A percentile compares a stretch with the other conserved stretches of the same genome.
Evolutionary conservation across 2,888 invertebrate genomes (phyloP).

Genomic region (Zygogramma bicolorata): DNA sequence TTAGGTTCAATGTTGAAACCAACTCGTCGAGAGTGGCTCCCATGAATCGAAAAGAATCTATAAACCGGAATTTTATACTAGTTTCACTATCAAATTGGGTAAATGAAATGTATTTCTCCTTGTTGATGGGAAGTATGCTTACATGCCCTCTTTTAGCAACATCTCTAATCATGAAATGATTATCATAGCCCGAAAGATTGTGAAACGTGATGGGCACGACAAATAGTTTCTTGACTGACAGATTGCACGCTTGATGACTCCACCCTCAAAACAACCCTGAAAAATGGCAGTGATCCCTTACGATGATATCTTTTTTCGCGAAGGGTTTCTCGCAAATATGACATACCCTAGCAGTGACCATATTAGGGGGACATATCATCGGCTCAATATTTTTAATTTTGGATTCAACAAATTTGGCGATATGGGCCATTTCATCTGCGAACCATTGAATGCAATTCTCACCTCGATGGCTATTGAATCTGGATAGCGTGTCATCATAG

Average conservation of each 20-base stretch:
- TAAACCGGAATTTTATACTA: slow-evolving; percentile 28
- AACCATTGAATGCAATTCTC: slow-evolving; percentile 48
- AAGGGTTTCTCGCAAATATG: slow-evolving; percentile 24
- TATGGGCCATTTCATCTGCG: slow-evolving; percentile 34
- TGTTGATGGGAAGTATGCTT: slow-evolving; percentile 53
- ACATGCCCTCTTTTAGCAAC: slow-evolving; percentile 43
- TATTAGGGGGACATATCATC: background rate
- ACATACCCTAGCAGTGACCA: background rate
- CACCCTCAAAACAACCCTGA: background rate
- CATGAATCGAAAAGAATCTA: slow-evolving; percentile 18
- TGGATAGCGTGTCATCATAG: slow-evolving; percentile 41
- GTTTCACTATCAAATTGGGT: slow-evolving; percentile 39
- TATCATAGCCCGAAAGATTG: slow-evolving; percentile 55
- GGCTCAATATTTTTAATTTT: slow-evolving; percentile 19
- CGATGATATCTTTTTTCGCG: slow-evolving; percentile 35
- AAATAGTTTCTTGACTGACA: slow-evolving; percentile 52
- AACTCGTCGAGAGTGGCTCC: background rate
- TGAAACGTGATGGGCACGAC: slow-evolving; percentile 57
- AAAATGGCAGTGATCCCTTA: slow-evolving; percentile 29
- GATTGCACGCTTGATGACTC: slow-evolving; percentile 55
- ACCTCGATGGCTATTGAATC: slow-evolving; percentile 35
- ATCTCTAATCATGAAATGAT: slow-evolving; percentile 54
- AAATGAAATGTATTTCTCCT: slow-evolving; percentile 55
- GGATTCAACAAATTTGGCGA: slow-evolving; percentile 33
- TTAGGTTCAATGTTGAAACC: slow-evolving; percentile 2